These are phyloP conservation scores for Chionis minor DNA, from an alignment of 2,113 vertebrate species.

Conservation along the genomic window DNA sequence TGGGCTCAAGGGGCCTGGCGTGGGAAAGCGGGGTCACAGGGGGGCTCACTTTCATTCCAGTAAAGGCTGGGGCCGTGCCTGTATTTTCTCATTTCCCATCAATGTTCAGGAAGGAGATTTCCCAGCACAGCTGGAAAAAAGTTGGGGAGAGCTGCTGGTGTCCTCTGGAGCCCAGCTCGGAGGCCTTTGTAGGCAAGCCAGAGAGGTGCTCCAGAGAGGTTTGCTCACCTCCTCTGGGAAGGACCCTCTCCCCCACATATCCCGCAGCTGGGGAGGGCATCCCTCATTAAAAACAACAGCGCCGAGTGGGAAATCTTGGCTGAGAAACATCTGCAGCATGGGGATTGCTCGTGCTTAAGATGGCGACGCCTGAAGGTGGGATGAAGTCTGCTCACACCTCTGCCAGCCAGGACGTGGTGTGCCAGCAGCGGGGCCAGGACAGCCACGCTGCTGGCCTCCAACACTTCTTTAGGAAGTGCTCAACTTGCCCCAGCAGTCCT, in stretches of 20 bases:
- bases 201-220: background rate
- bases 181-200: background rate
- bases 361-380: background rate
- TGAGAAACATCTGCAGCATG: fast-evolving
- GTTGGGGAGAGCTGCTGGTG: background rate
- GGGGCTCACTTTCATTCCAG: background rate
- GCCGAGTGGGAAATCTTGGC: background rate
- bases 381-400: background rate
- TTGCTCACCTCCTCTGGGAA: background rate
- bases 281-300: background rate
- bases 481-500: background rate
- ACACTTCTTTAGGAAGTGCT: background rate
- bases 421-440: background rate
- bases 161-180: background rate
- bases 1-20: background rate
- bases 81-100: constrained; percentile 41
- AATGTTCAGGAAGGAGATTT: background rate
- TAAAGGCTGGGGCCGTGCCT: background rate
- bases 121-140: constrained; percentile 26
- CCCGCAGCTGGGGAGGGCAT: background rate
- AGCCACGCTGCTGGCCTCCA: background rate
- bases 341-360: background rate
- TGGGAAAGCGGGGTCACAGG: background rate
- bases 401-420: background rate
- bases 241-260: background rate